Evolutionary conservation across 2,888 invertebrate genomes (phyloP), one percentile per base, ranked within the genome.

Genomic region (Cistogaster globosa): DNA sequence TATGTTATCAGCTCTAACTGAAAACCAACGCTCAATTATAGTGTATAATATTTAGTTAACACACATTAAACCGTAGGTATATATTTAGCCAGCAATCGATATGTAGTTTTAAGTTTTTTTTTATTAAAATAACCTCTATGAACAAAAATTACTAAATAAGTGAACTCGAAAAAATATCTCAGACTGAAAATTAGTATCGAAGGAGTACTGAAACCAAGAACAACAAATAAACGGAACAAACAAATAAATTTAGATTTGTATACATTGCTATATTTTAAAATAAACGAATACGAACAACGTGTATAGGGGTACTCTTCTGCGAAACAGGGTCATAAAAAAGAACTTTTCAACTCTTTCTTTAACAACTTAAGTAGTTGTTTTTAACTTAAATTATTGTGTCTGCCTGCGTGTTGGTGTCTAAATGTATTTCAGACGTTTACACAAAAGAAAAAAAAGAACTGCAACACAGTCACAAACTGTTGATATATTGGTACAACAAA

Each of bases 271-370:
- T 18, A 16, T 7, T 42, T 20, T 20, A 42, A 14, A 16, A 18
- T 18, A 18, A 68, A 36, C 14, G 42, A 12, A 53, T 18, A 36
- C 58, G 55, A 48, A 68, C n/a, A 75, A 42, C n/a, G 20, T 18
- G 2, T 77, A 69, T 74, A 16, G 2, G 45, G 14, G 45, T 51
- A 71, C 65, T 82, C 65, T 78, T 85, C 71, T 79, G 53, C 42
- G 78, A 79, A 85, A 67, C 55, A 83, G 79, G 55, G 75, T 62
- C 69, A 67, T 83, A 79, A 72, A 85, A 58, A 76, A 32, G 9
- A 68, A 79, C 36, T 67, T 83, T 82, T 79, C 71, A 84, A 84
- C 79, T 84, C 80, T 51, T 84, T 84, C 71, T 12, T 58, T 22
- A 53, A 67, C 62, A 68, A 18, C 32, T 51, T n/a, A n/a, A n/a